Percentiles rank a stretch among this genome's conserved stretches.
Evolutionary conservation across 2,888 invertebrate species (phyloP).

Genomic region (Brenthis daphne): DNA sequence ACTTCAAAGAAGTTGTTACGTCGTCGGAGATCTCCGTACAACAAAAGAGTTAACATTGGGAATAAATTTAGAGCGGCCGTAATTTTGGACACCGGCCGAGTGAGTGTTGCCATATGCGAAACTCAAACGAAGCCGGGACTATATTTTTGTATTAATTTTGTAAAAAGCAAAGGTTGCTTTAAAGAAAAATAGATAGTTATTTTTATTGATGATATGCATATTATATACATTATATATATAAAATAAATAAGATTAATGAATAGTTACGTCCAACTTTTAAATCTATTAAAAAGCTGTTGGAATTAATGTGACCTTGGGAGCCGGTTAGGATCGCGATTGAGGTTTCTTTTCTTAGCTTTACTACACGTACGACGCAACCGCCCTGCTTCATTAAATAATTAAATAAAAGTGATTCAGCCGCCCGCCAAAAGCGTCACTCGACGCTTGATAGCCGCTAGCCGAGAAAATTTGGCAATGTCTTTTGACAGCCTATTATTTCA

Average conservation of each 20-base stretch:
- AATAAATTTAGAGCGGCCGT: conserved; percentile 63
- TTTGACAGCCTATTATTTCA: conserved; percentile 78
- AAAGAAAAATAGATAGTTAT: too few relatives aligned
- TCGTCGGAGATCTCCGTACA: conserved; percentile 57
- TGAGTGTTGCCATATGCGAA: conserved; percentile 51
- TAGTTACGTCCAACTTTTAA: too few relatives aligned
- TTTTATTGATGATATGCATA: too few relatives aligned
- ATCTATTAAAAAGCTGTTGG: background rate
- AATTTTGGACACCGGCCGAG: conserved; percentile 64
- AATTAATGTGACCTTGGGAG: background rate
- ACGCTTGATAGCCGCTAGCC: conserved; percentile 57
- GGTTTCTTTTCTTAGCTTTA: conserved; percentile 28
- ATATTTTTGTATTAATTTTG: background rate
- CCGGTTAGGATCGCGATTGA: background rate
- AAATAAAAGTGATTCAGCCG: conserved; percentile 67
- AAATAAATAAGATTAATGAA: too few relatives aligned
- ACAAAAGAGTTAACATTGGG: conserved; percentile 69
- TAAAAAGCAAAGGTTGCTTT: too few relatives aligned
- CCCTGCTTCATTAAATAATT: conserved; percentile 71
- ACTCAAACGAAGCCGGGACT: conserved; percentile 22
- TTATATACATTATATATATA: too few relatives aligned
- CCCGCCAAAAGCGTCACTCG: conserved; percentile 65
- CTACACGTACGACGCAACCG: conserved; percentile 31
- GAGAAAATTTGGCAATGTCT: conserved; percentile 73
- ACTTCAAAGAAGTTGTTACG: conserved; percentile 67